Evolutionary conservation across 92 coral and sea anemone species (phyloP).

Genomic region (Chrysogorgia sp.): DNA sequence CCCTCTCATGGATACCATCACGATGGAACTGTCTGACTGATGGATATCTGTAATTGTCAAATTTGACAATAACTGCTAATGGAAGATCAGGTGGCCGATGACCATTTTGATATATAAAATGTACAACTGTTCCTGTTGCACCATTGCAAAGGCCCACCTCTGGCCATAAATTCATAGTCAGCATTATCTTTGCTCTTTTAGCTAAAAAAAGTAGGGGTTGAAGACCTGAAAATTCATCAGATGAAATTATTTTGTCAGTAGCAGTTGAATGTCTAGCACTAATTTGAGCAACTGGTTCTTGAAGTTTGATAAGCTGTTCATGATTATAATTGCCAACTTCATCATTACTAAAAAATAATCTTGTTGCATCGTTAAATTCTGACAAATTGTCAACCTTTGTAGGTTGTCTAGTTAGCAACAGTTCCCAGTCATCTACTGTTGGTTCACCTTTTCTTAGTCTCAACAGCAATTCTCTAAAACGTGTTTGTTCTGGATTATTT

Average conservation of each 20-base stretch:
- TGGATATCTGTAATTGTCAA: slow-evolving; percentile 67
- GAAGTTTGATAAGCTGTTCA: slow-evolving; percentile 17
- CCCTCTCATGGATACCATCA: slow-evolving; percentile 66
- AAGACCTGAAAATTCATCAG: slow-evolving; percentile 22
- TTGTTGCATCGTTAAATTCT: slow-evolving; percentile 16
- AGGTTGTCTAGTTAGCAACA: slow-evolving; percentile 38
- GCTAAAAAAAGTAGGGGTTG: slow-evolving; percentile 11
- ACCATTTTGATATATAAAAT: slow-evolving; percentile 37
- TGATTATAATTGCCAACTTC: too few species aligned
- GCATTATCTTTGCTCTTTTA: slow-evolving; percentile 14
- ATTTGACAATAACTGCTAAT: slow-evolving; percentile 59
- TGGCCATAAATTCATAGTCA: slow-evolving; percentile 13
- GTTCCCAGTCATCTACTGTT: slow-evolving; percentile 55
- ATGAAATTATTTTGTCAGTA: neutral
- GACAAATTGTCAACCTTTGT: neutral
- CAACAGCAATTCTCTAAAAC: slow-evolving; percentile 52
- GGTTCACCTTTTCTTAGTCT: slow-evolving; percentile 36
- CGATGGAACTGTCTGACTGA: slow-evolving; percentile 57
- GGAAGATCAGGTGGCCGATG: slow-evolving; percentile 72
- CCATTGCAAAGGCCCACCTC: slow-evolving; percentile 24
- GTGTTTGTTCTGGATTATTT: slow-evolving; percentile 50
- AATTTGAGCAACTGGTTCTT: slow-evolving; percentile 17
- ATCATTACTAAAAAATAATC: too few species aligned
- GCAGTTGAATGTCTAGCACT: slow-evolving; percentile 17
- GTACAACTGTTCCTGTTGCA: slow-evolving; percentile 16